Evolutionary conservation across 2,797 vertebrate genomes (phyloP), one percentile per base, ranked within the genome.

Genomic region (Cryptoblepharus egeriae): DNA sequence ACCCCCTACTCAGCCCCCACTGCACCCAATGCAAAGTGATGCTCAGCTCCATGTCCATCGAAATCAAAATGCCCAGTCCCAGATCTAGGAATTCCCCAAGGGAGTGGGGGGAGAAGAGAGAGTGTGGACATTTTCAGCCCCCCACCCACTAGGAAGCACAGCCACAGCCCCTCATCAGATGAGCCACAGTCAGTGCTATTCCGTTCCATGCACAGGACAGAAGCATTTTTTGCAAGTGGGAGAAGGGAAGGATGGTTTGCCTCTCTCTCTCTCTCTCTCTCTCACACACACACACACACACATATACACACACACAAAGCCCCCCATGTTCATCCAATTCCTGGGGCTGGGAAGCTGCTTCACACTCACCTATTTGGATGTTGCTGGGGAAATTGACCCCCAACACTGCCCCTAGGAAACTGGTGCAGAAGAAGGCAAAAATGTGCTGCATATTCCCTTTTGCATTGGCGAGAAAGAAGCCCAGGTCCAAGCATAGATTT

Each of bases 361-460:
- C 69, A 52, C 90, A 96, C 98, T 98, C 96, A 99, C 98, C 98
- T 96, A 99, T 99, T 95, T 99, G 98, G 96, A 99, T 99, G 94
- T 98, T 98, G 97, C 98, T 99, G 97, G 98, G 98, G 90, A 99
- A 99, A 99, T 98, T 99, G 96, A 98, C 97, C 96, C 97, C 97
- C 95, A 98, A 97, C 96, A 98, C 98, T 95, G 98, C 96, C 96
- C 98, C 98, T 97, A 99, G 97, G 95, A 99, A 97, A 96, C 98
- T 95, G 98, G 97, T 98, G 97, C 96, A 99, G 96, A 99, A 97
- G 97, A 99, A 97, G 97, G 96, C 96, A 97, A 99, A 95, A 97
- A 97, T 98, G 97, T 97, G 97, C 98, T 97, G 98, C 98, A 99
- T 99, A 98, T 98, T 99, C 98, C 97, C 97, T 96, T 97, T 99